Evolutionary conservation across 1,140 invertebrate genomes (phyloP).

Genomic region (Halesus radiatus): DNA sequence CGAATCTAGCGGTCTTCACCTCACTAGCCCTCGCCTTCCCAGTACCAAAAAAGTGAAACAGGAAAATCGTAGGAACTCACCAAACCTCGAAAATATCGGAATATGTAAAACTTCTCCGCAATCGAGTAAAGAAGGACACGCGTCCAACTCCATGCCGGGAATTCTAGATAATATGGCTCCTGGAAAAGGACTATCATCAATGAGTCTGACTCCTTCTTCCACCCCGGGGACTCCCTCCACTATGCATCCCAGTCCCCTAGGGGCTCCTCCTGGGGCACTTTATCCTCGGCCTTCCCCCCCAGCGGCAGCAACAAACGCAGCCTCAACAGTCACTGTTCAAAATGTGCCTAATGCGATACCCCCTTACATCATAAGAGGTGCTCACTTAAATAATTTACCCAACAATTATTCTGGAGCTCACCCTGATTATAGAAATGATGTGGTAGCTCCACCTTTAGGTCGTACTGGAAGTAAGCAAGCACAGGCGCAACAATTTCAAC

Average conservation of each 20-base stretch:
- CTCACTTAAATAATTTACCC: constrained; percentile 59
- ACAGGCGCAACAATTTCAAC: constrained; percentile 54
- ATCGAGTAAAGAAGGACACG: constrained; percentile 65
- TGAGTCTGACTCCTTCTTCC: constrained; percentile 76
- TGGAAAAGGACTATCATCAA: constrained; percentile 70
- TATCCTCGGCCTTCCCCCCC: constrained; percentile 76
- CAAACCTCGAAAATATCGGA: constrained; percentile 68
- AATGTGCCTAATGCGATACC: constrained; percentile 72
- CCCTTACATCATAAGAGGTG: constrained; percentile 70
- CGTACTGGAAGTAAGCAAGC: constrained; percentile 47
- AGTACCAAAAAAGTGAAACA: constrained; percentile 76
- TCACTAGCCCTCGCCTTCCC: constrained; percentile 58
- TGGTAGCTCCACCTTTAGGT: not conserved
- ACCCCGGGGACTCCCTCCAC: constrained; percentile 76
- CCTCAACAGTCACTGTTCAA: constrained; percentile 72
- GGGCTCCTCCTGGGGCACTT: constrained; percentile 65
- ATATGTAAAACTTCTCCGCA: constrained; percentile 70
- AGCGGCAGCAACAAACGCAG: constrained; percentile 72
- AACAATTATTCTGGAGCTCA: constrained; percentile 64
- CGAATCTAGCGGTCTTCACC: constrained; percentile 72
- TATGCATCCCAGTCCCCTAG: constrained; percentile 70
- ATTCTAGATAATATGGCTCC: constrained; percentile 68
- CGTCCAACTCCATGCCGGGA: constrained; percentile 63
- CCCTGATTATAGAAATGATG: constrained; percentile 65
- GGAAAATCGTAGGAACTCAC: constrained; percentile 76